These are phyloP conservation scores for Adelognathus sp. DNA, from an alignment of 2,888 invertebrate genomes.

Conservation along the genomic window DNA sequence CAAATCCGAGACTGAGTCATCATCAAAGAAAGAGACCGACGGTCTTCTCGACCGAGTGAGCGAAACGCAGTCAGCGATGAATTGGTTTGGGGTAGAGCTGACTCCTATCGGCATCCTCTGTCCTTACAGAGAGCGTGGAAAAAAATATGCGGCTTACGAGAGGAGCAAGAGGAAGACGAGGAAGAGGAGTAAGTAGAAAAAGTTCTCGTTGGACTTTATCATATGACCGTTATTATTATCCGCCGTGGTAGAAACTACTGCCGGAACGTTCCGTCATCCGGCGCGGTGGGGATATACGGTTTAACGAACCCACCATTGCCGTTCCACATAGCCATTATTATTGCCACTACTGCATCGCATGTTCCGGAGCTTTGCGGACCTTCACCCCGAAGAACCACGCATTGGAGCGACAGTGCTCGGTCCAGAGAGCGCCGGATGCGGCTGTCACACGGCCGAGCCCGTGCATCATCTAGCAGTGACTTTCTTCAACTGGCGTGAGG, in stretches of 20 bases:
- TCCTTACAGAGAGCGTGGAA: neutral
- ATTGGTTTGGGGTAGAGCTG: constrained; percentile 16
- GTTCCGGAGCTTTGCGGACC: neutral
- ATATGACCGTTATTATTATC: constrained; percentile 18
- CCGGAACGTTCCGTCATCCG: constrained; percentile 36
- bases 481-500: constrained; percentile 32
- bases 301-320: constrained; percentile 62
- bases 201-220: constrained; percentile 35
- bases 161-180: neutral
- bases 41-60: neutral
- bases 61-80: constrained; percentile 23
- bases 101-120: constrained; percentile 24
- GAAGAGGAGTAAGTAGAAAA: constrained; percentile 21
- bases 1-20: constrained; percentile 44
- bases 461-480: constrained; percentile 72
- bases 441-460: constrained; percentile 70
- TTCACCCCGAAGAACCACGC: constrained; percentile 24
- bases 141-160: neutral
- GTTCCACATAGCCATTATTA: constrained; percentile 1
- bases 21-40: constrained; percentile 45
- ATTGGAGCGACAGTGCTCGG: constrained; percentile 19
- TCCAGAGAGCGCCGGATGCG: constrained; percentile 67
- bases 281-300: constrained; percentile 48
- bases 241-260: constrained; percentile 17
- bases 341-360: constrained; percentile 19